Evolutionary conservation across 2,113 vertebrate genomes (phyloP).

Genomic region (Caretta caretta): DNA sequence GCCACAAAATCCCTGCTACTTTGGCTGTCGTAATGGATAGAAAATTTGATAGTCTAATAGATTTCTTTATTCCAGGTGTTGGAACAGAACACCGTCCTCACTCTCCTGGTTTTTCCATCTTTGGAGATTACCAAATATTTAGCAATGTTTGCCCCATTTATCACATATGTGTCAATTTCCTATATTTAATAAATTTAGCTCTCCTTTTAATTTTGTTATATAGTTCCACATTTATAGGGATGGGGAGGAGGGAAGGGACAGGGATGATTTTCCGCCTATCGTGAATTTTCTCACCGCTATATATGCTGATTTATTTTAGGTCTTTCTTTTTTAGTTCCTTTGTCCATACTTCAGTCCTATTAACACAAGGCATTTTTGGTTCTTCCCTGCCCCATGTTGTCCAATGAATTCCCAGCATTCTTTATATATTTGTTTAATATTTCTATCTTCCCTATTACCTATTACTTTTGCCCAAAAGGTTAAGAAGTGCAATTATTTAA

Average conservation of each 20-base stretch:
- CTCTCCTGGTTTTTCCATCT: background rate
- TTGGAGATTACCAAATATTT: background rate
- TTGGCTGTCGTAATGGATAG: background rate
- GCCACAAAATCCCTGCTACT: background rate
- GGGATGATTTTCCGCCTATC: background rate
- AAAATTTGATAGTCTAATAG: background rate
- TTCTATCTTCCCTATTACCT: background rate
- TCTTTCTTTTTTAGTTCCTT: background rate
- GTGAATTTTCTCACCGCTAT: background rate
- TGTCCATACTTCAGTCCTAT: background rate
- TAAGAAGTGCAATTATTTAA: too few species aligned
- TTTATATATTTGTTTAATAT: background rate
- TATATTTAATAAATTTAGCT: background rate
- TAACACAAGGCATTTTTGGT: background rate
- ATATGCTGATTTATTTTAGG: background rate
- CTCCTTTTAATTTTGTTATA: background rate
- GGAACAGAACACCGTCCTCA: background rate
- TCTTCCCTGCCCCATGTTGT: background rate
- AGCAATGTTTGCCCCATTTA: background rate
- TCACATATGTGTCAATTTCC: background rate
- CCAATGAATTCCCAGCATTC: background rate
- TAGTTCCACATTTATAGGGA: background rate
- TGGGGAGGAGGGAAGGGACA: background rate
- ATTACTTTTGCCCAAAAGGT: background rate
- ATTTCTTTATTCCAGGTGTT: background rate